Percentiles rank a stretch among this genome's conserved stretches.
Evolutionary conservation across 2,797 vertebrate genomes (phyloP).

Genomic region (Syncerus caffer): DNA sequence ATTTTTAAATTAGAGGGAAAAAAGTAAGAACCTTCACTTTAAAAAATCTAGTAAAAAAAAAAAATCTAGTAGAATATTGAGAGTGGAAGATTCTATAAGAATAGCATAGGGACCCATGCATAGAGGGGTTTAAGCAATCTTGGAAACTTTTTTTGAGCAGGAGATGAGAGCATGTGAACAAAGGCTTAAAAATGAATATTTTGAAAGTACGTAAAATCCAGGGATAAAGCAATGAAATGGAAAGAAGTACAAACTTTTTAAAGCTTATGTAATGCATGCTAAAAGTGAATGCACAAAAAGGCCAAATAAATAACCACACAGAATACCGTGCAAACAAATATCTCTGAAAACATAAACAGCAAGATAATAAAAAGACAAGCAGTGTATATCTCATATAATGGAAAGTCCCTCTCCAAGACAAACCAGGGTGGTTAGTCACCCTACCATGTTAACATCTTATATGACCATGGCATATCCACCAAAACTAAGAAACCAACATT

Average conservation of each 20-base stretch:
- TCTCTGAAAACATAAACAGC: neutral
- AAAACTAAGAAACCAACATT: neutral
- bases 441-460: neutral
- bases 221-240: neutral
- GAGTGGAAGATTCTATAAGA: neutral
- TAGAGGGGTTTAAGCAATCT: neutral
- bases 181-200: neutral
- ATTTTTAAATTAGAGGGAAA: neutral
- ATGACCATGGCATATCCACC: neutral
- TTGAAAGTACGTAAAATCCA: neutral
- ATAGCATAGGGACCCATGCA: neutral
- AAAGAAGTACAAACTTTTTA: neutral
- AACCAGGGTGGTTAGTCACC: neutral
- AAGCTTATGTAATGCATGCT: neutral
- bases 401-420: neutral
- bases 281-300: neutral
- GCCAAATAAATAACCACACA: neutral
- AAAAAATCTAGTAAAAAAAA: neutral
- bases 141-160: neutral
- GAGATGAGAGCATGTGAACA: neutral
- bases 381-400: neutral
- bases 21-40: neutral
- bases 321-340: neutral
- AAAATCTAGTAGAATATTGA: neutral
- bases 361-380: neutral